phyloP scores from a whole-genome alignment of 1,140 invertebrate genomes.

The Platyscapa corneri region DNA sequence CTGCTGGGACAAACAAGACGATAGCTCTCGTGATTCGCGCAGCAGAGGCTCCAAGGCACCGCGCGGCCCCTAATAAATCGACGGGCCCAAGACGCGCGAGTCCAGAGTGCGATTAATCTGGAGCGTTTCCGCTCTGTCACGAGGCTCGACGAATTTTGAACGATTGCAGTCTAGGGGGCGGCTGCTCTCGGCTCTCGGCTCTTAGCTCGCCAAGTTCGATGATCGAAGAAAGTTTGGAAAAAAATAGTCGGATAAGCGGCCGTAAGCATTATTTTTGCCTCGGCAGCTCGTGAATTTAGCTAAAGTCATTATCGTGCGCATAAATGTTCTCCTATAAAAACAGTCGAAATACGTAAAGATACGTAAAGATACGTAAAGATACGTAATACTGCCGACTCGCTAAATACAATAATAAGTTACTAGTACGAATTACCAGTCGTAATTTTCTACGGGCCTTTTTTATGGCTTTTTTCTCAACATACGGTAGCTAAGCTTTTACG shows the following conservation, averaged over 20 bases:
- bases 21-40: too few species aligned
- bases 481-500: background rate
- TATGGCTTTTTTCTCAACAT: background rate
- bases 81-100: background rate
- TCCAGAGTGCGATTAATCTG: background rate
- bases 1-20: too few species aligned
- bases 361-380: background rate
- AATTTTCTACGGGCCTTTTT: background rate
- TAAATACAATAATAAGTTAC: slow-evolving; percentile 5
- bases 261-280: background rate
- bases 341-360: background rate
- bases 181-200: background rate
- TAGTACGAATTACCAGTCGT: background rate
- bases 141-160: background rate
- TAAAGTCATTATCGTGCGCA: background rate
- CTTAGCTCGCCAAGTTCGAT: background rate
- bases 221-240: slow-evolving; percentile 6
- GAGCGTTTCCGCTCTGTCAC: background rate
- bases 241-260: background rate
- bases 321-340: background rate
- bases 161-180: background rate
- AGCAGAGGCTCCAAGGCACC: too few species aligned
- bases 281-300: background rate
- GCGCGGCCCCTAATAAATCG: too few species aligned
- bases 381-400: background rate